phyloP scores from a whole-genome alignment of 2,797 vertebrate species.

The Eupleurogrammus muticus region DNA sequence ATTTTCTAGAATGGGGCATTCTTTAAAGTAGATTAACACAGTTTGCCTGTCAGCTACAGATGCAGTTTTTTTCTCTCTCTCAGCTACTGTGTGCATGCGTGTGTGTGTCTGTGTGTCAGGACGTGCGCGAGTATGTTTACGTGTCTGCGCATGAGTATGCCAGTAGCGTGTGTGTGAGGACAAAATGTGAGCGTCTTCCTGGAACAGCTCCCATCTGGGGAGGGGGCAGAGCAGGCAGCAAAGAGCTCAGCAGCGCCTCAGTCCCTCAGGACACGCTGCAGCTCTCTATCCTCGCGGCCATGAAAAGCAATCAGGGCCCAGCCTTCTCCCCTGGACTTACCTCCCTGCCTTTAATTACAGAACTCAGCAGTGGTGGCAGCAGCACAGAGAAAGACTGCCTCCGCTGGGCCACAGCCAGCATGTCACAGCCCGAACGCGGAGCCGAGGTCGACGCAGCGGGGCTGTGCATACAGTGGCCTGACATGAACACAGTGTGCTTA shows the following conservation, averaged over 20 bases:
- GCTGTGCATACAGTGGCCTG: conserved; percentile 54
- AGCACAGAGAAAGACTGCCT: conserved; percentile 66
- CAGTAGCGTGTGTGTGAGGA: conserved; percentile 47
- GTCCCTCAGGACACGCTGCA: conserved; percentile 79
- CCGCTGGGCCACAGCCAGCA: conserved; percentile 65
- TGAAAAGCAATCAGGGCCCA: conserved; percentile 86
- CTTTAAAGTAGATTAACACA: conserved; percentile 72
- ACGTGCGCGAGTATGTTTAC: conserved; percentile 23
- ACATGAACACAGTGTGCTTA: conserved; percentile 49
- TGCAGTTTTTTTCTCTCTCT: conserved; percentile 60
- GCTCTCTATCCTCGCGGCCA: conserved; percentile 78
- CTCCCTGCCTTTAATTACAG: conserved; percentile 86
- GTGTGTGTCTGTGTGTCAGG: conserved; percentile 12
- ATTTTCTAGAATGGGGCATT: conserved; percentile 64
- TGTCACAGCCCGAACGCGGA: conserved; percentile 56
- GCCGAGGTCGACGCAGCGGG: conserved; percentile 47
- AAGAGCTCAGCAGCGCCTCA: conserved; percentile 76
- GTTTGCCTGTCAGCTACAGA: conserved; percentile 71
- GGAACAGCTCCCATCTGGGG: conserved; percentile 61
- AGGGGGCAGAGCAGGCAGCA: conserved; percentile 63
- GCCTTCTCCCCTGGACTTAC: conserved; percentile 84
- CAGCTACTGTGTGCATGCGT: conserved; percentile 32
- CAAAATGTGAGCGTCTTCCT: conserved; percentile 68
- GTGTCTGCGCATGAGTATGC: conserved; percentile 40
- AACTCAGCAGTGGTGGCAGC: conserved; percentile 59